These are phyloP conservation scores for Paramisgurnus dabryanus DNA, from an alignment of 2,113 vertebrate species.

Conservation along the genomic window DNA sequence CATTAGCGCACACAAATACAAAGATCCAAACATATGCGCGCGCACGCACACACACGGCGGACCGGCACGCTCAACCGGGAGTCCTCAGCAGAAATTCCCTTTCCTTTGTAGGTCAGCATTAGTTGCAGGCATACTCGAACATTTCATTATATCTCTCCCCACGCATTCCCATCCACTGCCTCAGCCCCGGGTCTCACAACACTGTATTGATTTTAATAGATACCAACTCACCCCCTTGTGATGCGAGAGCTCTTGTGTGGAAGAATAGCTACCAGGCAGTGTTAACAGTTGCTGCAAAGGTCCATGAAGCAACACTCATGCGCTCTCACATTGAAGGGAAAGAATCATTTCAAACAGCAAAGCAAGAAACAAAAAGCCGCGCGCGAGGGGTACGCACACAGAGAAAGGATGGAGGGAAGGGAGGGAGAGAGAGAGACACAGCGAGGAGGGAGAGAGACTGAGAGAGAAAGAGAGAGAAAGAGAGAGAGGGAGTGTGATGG, in stretches of 20 bases:
- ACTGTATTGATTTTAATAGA: conserved; percentile 66
- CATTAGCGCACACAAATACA: conserved; percentile 27
- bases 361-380: conserved; percentile 58
- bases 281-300: conserved; percentile 71
- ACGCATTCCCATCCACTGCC: neutral
- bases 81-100: conserved; percentile 47
- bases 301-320: conserved; percentile 65
- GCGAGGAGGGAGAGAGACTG: conserved; percentile 51
- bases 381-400: conserved; percentile 28
- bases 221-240: conserved; percentile 82
- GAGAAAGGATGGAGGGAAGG: conserved; percentile 14
- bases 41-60: conserved; percentile 1
- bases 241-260: conserved; percentile 72
- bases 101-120: conserved; percentile 62
- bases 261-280: conserved; percentile 67
- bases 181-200: conserved; percentile 50
- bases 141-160: conserved; percentile 53
- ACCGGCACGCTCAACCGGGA: conserved; percentile 16
- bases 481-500: conserved; percentile 70
- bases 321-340: conserved; percentile 50
- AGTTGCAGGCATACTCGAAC: conserved; percentile 63
- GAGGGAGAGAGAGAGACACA: conserved; percentile 47
- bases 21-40: conserved; percentile 13
- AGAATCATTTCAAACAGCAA: conserved; percentile 55
- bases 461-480: conserved; percentile 68